Base-by-base conservation (phyloP, 2,113 vertebrate species). In the Vidua macroura region DNA sequence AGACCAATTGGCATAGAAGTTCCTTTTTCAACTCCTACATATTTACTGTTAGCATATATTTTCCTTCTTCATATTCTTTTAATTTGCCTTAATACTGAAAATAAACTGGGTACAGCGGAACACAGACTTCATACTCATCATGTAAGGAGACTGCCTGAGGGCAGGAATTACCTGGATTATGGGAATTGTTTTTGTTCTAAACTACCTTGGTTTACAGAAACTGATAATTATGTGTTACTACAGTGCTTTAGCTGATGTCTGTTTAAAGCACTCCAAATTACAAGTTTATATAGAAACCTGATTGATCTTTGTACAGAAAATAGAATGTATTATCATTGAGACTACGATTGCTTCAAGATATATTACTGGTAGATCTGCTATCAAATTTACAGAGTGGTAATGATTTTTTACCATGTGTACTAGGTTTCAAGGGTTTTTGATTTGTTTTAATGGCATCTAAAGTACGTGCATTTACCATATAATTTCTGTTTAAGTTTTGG, bases 371-470 rank as follows among this genome's bases (percentile, higher is more conserved):
- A 60, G 21, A 41, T 73, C n/a, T 92, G 25, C 44, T 84, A 66
- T 62, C 23, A 84, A 73, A 63, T 77, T 73, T 59, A 19, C 23
- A 51, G 10, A 66, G 5, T 30, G 35, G 51, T 92, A 48, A 60
- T 74, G 18, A 15, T 17, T 79, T 86, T 68, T 72, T 56, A 43
- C 49, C 15, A 22, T 59, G 22, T n/a, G 12, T 72, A 13, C 6
- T 20, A 20, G 15, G 28, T 66, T 75, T 87, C 0, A 1, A 52
- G n/a, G 10, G 4, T 2, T 1, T 19, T 73, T 33, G 4, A 31
- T 68, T 64, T 70, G 27, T 58, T 35, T 41, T 37, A 60, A 19
- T 39, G 14, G 17, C 44, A 7, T 53, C 43, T 79, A 31, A 70
- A 69, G 37, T 11, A 11, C 46, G 22, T 11, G 18, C 4, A 56